A percentile compares a stretch with the other conserved stretches of the same genome.
These are phyloP conservation scores for Cabera pusaria DNA, from an alignment of 2,888 invertebrate genomes.

Conservation along the genomic window DNA sequence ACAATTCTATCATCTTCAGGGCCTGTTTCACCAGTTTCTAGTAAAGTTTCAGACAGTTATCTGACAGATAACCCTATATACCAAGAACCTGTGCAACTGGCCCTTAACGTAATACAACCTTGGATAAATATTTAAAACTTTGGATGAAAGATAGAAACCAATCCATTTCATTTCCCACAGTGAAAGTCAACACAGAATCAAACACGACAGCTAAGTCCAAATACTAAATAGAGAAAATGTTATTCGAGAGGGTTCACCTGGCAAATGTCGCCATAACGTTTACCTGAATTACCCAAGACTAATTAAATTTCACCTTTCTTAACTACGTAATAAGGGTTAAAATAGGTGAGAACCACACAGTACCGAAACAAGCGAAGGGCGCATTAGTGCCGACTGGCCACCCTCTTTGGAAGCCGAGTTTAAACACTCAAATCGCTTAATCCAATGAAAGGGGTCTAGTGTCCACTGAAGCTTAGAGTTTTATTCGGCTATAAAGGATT, in stretches of 20 bases:
- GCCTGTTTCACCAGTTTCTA: too few species aligned
- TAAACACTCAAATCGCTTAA: slow-evolving; percentile 73
- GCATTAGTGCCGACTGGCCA: slow-evolving; percentile 54
- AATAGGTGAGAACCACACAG: slow-evolving; percentile 26
- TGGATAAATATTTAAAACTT: too few species aligned
- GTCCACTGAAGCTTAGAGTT: slow-evolving; percentile 54
- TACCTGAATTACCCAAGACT: slow-evolving; percentile 29
- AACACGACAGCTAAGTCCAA: slow-evolving; percentile 23
- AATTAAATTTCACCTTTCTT: slow-evolving; percentile 33
- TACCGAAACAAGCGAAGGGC: slow-evolving; percentile 39
- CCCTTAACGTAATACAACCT: too few species aligned
- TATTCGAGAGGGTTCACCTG: slow-evolving; percentile 39
- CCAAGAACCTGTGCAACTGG: too few species aligned
- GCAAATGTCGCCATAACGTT: slow-evolving; percentile 38
- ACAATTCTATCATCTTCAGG: too few species aligned
- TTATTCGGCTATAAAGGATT: slow-evolving; percentile 40
- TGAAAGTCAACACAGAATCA: slow-evolving; percentile 35
- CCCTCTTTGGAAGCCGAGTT: slow-evolving; percentile 56
- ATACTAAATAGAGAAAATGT: slow-evolving; percentile 42
- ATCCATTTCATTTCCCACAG: slow-evolving; percentile 23
- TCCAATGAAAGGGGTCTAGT: slow-evolving; percentile 66
- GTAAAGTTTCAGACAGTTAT: too few species aligned
- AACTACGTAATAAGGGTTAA: slow-evolving; percentile 36
- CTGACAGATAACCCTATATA: too few species aligned
- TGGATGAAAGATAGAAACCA: too few species aligned